Percentiles rank a stretch among this genome's conserved stretches.
Conservation (phyloP, 1,140 invertebrate species). For the Cepaea nemoralis region DNA sequence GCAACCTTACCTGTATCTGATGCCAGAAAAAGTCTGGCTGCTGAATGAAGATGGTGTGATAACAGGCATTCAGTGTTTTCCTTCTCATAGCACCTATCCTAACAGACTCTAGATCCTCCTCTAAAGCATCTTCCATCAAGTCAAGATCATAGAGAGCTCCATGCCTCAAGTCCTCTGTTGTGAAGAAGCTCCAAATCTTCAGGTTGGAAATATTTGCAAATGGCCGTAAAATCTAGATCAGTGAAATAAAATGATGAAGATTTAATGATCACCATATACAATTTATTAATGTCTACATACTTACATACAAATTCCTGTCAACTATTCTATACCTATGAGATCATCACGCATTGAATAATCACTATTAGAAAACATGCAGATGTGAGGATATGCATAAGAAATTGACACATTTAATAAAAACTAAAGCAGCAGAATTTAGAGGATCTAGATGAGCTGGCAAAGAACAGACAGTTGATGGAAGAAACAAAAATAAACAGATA, state of each 20-base stretch:
- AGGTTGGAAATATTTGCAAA: conserved; percentile 87
- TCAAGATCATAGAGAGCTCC: conserved; percentile 95
- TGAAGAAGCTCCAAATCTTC: conserved; percentile 93
- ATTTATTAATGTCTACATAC: too few relatives aligned
- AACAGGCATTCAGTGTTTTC: conserved; percentile 77
- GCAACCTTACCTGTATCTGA: conserved; percentile 77
- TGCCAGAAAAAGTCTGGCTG: conserved; percentile 89
- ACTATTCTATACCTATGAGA: too few relatives aligned
- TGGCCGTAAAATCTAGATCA: conserved; percentile 82
- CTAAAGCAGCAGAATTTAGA: too few relatives aligned
- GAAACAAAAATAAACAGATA: too few relatives aligned
- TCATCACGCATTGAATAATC: too few relatives aligned
- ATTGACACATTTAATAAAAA: too few relatives aligned
- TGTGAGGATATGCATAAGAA: too few relatives aligned
- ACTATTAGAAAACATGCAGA: too few relatives aligned
- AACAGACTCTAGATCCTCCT: conserved; percentile 60
- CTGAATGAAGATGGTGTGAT: conserved; percentile 84
- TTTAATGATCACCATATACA: too few relatives aligned
- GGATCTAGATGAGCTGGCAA: too few relatives aligned
- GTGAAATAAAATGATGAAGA: conserved; percentile 5
- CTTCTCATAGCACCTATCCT: conserved; percentile 51
- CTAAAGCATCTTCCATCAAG: conserved; percentile 71
- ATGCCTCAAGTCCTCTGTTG: conserved; percentile 89
- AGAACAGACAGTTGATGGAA: too few relatives aligned
- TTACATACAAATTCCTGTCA: too few relatives aligned